Evolutionary conservation across 1,140 invertebrate species (phyloP), one percentile per base, ranked within the genome.

Genomic region (Tribolium castaneum): DNA sequence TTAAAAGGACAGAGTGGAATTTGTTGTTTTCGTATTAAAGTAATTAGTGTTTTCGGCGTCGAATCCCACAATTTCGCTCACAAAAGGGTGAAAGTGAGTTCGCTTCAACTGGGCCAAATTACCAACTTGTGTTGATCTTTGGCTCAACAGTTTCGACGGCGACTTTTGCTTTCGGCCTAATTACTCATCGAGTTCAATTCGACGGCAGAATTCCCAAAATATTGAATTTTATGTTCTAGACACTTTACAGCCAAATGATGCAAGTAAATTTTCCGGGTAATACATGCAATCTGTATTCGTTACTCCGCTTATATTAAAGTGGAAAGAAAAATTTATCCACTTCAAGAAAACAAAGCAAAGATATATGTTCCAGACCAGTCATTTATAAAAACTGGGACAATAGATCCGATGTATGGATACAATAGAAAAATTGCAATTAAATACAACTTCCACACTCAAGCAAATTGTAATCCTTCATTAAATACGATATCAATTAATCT

Each of bases 21-120:
- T 52, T 52, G 51, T 52, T 52, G 51, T 52, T 52, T 45, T 52
- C 51, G 16, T 52, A 52, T 52, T 19, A 52, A 14, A 52, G 51
- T 52, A 52, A 52, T 52, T 52, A 52, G 16, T 19, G 51, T 19
- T 52, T 50, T 50, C 49, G 13, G 49, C 49, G 49, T 50, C 13
- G 13, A 14, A 50, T 50, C 13, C 13, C 49, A 4, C 49, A 50
- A 9, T 50, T 50, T 52, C n/a, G 3, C 16, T 13, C 51, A 45
- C 39, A 45, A 45, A 45, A 45, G 39, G 39, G 9, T 45, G 39
- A 45, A 45, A 45, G 9, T 10, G n/a, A 45, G n/a, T 45, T 45
- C 39, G 5, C 9, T 45, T 45, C 39, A 45, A 45, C 39, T 45
- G 39, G 5, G 39, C 39, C n/a, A 45, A 45, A 45, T 45, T 45